Base-by-base conservation (phyloP, 2,888 invertebrate genomes). In the Himalopsyche kuldschensis region DNA sequence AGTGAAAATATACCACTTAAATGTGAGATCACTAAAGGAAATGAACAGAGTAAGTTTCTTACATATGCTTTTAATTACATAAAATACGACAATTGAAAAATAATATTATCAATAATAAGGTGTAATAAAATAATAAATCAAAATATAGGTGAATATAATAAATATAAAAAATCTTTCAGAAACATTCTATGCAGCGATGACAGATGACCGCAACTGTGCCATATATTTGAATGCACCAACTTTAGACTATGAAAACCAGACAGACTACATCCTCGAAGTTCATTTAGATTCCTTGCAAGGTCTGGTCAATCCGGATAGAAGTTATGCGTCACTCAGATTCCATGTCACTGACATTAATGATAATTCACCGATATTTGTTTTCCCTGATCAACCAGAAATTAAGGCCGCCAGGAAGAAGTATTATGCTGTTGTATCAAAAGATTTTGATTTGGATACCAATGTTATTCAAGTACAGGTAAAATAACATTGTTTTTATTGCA, bases 341-440 rank as follows among this genome's bases (percentile, higher is more conserved):
- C 95, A 96, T 86, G 95, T 98, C 0, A 91, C 94, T 0, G 98
- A 98, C 89, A 94, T 96, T 0, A 98, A 98, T 89, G 98, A 98
- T 89, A 98, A 98, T 89, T 92, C 93, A 0, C 98, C 98, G 0
- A 92, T 94, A 87, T 98, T 98, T 88, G 90, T 95, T 0, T 96
- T 95, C 87, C 95, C 95, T 0, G 93, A 93, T 17, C 90, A 91
- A 80, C 90, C 90, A 0, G 90, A 92, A 0, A 91, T 92, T 76
- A 90, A 91, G 3, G 92, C 92, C 0, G 93, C 93, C 15, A 93
- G 93, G 80, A 94, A 93, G 81, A 95, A 95, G 79, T 97, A 96
- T 89, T 97, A 95, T 88, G 96, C 96, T 0, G 95, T 97, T 0
- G 93, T 97, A 1, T 93, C 95, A 0, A 93, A 93, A 78, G 94